Evolutionary conservation across 2,113 vertebrate genomes (phyloP).

Genomic region (Etheostoma spectabile): DNA sequence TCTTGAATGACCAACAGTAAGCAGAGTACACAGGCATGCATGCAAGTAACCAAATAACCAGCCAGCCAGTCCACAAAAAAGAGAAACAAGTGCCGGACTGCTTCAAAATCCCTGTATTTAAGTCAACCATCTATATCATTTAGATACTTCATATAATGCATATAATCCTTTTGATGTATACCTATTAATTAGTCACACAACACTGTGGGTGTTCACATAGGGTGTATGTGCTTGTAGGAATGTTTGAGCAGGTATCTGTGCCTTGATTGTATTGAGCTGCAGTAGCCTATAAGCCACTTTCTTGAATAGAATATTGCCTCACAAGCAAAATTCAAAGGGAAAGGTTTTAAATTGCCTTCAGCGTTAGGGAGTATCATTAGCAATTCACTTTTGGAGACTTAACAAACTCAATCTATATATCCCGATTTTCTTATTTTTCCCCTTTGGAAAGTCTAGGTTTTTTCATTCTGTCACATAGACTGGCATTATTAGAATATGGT

Average conservation of each 20-base stretch:
- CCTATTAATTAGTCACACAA: constrained; percentile 20
- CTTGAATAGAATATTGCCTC: constrained; percentile 69
- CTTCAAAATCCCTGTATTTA: constrained; percentile 25
- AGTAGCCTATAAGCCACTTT: constrained; percentile 51
- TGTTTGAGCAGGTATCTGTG: neutral
- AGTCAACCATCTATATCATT: constrained; percentile 28
- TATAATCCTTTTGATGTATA: constrained; percentile 63
- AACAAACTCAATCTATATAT: constrained; percentile 64
- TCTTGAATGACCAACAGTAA: neutral
- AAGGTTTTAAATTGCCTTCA: constrained; percentile 73
- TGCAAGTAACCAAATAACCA: neutral
- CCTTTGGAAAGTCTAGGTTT: constrained; percentile 20
- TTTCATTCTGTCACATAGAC: constrained; percentile 23
- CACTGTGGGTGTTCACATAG: neutral
- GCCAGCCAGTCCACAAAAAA: neutral
- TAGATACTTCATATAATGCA: constrained; percentile 44
- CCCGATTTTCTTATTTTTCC: constrained; percentile 49
- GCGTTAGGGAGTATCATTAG: constrained; percentile 67
- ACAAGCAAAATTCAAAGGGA: constrained; percentile 73
- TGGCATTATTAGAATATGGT: constrained; percentile 55
- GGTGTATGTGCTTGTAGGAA: neutral
- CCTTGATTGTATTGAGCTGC: constrained; percentile 38
- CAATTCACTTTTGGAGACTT: constrained; percentile 68
- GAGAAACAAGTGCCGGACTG: neutral
- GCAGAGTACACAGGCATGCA: neutral